Evolutionary conservation across 2,113 vertebrate species (phyloP), one percentile per base, ranked within the genome.

Genomic region (Mus spicilegus): DNA sequence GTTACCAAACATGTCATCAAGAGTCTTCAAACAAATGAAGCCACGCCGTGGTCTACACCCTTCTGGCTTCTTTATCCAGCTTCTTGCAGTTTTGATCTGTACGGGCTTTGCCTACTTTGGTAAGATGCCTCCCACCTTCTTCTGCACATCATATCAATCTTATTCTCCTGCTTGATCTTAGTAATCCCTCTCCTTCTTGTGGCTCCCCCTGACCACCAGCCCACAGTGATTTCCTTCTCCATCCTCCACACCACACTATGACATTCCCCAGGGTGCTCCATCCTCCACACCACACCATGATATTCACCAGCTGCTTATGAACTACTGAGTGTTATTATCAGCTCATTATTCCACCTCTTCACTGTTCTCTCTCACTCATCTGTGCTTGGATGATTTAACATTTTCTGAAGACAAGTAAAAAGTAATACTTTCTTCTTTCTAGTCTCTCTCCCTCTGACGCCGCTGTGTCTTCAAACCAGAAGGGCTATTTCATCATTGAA

Each of bases 91-190:
- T 67, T 11, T 85, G 17, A 77, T 65, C 17, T 58, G 46, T 70
- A 26, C 77, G 63, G 84, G 46, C 49, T 33, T 46, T 22, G 12
- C 61, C 39, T 80, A 63, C 22, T 17, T 56, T 4, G 28, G 77
- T 46, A 30, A 22, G 49, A 80, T 65, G 75, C 65, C 39, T 67
- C 7, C 14, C 0, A 2, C 11, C 9, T 75, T 19, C 73, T 93
- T 49, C 8, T 63, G 4, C 19, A 28, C 42, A 36, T 36, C 51
- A 39, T 2, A 20, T 36, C 70, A 82, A 24, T 2, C 22, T 10
- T 0, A 0, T 33, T 77, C 1, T 42, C 8, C 19, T 76, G 19
- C 14, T 36, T 11, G 3, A 14, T 0, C 46, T n/a, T 73, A 1
- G 65, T 28, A 33, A 46, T 36, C 39, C 22, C 26, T 76, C 39